phyloP scores from a whole-genome alignment of 1,140 invertebrate species.

The Gonioctena quinquepunctata region DNA sequence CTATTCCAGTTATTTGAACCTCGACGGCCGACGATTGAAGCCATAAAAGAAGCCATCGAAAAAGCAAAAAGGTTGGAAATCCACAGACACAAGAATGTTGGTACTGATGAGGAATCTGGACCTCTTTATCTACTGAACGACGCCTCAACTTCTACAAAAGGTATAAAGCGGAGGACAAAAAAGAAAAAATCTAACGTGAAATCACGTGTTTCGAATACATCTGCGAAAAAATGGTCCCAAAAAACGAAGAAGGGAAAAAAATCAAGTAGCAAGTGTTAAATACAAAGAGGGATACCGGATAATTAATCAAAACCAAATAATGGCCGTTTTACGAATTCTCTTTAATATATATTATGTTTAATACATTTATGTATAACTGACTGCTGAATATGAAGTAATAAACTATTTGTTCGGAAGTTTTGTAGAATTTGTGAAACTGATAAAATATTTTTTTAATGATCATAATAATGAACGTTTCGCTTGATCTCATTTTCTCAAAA shows the following conservation, averaged over 20 bases:
- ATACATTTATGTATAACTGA: too few relatives aligned
- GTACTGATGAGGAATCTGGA: background rate
- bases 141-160: conserved; percentile 6
- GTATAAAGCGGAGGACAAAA: background rate
- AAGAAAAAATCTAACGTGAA: background rate
- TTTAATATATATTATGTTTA: too few relatives aligned
- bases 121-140: background rate
- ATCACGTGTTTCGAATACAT: background rate
- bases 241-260: background rate
- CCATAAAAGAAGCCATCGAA: conserved; percentile 12
- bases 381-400: too few relatives aligned
- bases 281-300: background rate
- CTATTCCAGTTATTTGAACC: conserved; percentile 4
- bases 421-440: too few relatives aligned
- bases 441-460: too few relatives aligned
- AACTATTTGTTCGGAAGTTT: too few relatives aligned
- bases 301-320: background rate
- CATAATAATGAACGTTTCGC: too few relatives aligned
- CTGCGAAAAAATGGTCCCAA: background rate
- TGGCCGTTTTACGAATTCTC: too few relatives aligned
- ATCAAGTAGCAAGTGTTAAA: background rate
- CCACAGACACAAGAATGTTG: conserved; percentile 9
- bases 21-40: background rate
- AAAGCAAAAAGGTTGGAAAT: conserved; percentile 8
- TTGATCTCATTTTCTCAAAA: too few relatives aligned